Evolutionary conservation across 2,888 invertebrate species (phyloP).

Genomic region (Pyralis farinalis): DNA sequence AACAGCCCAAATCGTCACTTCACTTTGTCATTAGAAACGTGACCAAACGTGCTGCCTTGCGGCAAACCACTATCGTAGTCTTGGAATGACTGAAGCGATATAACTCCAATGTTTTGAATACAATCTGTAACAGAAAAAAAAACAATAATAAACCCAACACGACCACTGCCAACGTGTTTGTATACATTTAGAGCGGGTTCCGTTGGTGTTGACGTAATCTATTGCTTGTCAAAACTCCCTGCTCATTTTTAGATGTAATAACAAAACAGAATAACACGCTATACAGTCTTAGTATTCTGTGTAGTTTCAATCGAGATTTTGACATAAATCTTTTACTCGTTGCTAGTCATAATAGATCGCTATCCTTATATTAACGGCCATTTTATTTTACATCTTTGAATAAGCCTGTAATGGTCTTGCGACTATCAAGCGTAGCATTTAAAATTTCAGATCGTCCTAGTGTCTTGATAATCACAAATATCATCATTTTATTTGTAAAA

Average conservation of each 20-base stretch:
- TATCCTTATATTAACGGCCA: too few species aligned
- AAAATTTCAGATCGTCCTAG: too few species aligned
- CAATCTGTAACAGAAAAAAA: constrained; percentile 77
- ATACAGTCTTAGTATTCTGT: too few species aligned
- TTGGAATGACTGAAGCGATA: constrained; percentile 53
- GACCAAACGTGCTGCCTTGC: constrained; percentile 47
- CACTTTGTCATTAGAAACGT: constrained; percentile 31
- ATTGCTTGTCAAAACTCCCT: constrained; percentile 28
- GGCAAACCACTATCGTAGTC: constrained; percentile 53
- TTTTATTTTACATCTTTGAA: too few species aligned
- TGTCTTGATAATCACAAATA: too few species aligned
- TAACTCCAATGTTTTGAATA: constrained; percentile 71
- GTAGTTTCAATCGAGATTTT: too few species aligned
- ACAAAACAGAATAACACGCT: constrained; percentile 4
- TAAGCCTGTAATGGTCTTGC: too few species aligned
- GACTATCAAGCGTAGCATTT: too few species aligned
- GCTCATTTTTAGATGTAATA: constrained; percentile 12
- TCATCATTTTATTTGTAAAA: too few species aligned
- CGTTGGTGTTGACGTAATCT: constrained; percentile 23
- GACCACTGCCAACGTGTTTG: constrained; percentile 38
- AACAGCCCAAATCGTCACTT: constrained; percentile 25
- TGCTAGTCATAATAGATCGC: too few species aligned
- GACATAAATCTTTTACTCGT: too few species aligned
- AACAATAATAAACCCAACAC: constrained; percentile 71
- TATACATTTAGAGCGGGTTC: constrained; percentile 33